Conservation (phyloP, 30 jellyfish, hydroid and myxozoan genomes). For the Aurelia coerulea region DNA sequence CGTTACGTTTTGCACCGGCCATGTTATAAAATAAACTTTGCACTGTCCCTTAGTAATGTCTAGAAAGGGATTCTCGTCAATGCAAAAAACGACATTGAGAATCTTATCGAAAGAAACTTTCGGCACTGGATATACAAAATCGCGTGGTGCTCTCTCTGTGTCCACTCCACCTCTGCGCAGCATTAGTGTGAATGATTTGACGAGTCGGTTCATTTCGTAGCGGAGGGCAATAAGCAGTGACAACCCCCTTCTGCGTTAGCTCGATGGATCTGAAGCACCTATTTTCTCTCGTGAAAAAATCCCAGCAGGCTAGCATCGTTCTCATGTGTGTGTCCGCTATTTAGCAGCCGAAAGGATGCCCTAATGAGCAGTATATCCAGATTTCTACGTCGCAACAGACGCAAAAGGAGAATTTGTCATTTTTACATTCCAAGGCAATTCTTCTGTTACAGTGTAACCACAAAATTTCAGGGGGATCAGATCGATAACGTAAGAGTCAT, state of each 20-base stretch:
- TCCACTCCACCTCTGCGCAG: too few species aligned
- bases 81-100: too few species aligned
- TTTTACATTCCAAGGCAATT: slow-evolving; percentile 29
- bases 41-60: too few species aligned
- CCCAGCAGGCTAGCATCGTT: background rate
- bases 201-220: background rate
- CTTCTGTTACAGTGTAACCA: slow-evolving; percentile 25
- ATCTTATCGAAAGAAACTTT: too few species aligned
- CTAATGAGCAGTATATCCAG: background rate
- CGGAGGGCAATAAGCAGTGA: background rate
- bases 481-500: slow-evolving; percentile 39
- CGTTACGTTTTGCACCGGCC: too few species aligned
- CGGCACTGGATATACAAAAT: too few species aligned
- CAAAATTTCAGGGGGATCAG: slow-evolving; percentile 56
- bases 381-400: background rate
- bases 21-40: too few species aligned
- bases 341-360: background rate
- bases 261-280: background rate
- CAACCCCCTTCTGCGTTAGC: background rate
- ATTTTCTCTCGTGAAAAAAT: background rate
- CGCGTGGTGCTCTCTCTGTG: too few species aligned
- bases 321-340: slow-evolving; percentile 2
- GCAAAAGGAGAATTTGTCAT: background rate
- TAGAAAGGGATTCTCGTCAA: too few species aligned
- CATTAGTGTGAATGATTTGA: too few species aligned